These are phyloP conservation scores for Drosophila paulistorum DNA, from an alignment of 1,140 invertebrate genomes.

Conservation along the genomic window DNA sequence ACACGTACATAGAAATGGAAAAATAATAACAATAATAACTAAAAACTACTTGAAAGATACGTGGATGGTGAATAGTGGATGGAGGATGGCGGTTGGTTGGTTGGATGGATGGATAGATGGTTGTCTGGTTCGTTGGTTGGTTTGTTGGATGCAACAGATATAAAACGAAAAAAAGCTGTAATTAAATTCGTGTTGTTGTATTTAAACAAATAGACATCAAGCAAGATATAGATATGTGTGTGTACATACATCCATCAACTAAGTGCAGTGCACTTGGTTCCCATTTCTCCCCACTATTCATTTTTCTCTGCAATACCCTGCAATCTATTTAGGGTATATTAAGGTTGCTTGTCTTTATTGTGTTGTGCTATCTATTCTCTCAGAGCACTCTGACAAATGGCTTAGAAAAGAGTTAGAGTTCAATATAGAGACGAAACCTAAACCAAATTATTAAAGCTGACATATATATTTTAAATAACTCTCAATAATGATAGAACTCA, in stretches of 20 bases:
- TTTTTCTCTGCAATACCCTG: neutral
- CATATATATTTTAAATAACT: too few relatives aligned
- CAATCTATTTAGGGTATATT: neutral
- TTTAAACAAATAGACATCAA: constrained; percentile 26
- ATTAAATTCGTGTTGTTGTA: constrained; percentile 69
- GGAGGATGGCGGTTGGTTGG: constrained; percentile 6
- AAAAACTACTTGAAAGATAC: constrained; percentile 53
- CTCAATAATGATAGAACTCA: too few relatives aligned
- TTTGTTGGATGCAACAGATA: constrained; percentile 66
- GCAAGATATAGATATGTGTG: constrained; percentile 39
- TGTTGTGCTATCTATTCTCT: too few relatives aligned
- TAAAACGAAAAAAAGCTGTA: constrained; percentile 62
- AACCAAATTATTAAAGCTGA: too few relatives aligned
- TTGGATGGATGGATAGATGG: constrained; percentile 35
- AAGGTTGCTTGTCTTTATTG: neutral
- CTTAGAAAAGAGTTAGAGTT: too few relatives aligned
- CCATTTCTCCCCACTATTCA: constrained; percentile 3
- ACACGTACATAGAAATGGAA: constrained; percentile 70
- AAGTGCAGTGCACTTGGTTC: constrained; percentile 51
- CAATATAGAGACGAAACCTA: too few relatives aligned
- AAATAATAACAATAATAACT: constrained; percentile 80
- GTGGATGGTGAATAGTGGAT: neutral
- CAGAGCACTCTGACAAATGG: too few relatives aligned
- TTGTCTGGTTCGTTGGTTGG: constrained; percentile 16
- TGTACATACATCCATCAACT: constrained; percentile 58